Conservation (phyloP, 2,888 invertebrate genomes). For the Lasioglossum malachurum region DNA sequence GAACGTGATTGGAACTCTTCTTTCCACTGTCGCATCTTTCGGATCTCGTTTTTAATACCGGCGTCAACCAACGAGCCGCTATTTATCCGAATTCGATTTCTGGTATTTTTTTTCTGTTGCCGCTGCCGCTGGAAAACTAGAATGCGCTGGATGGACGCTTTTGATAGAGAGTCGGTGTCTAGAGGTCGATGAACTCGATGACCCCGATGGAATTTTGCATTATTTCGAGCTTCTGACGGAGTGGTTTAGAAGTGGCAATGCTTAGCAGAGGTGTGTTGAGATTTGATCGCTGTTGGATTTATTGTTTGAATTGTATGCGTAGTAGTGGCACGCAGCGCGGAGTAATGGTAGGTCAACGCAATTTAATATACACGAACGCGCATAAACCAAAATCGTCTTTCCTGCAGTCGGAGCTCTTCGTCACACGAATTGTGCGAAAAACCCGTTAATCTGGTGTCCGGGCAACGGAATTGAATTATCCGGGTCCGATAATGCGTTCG, state of each 20-base stretch:
- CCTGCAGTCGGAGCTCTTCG: too few species aligned
- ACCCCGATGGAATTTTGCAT: background rate
- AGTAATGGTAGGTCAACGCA: background rate
- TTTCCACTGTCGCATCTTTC: slow-evolving; percentile 24
- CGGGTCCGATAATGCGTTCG: background rate
- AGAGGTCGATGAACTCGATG: background rate
- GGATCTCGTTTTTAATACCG: slow-evolving; percentile 53
- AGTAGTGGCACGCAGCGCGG: background rate
- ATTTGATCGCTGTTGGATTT: background rate
- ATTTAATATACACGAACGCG: background rate
- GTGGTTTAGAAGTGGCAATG: background rate
- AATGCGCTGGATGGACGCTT: slow-evolving; percentile 21
- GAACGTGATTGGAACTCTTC: slow-evolving; percentile 63
- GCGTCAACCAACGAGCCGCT: slow-evolving; percentile 65
- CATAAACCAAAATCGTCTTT: background rate
- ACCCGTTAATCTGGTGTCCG: background rate
- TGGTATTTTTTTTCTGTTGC: background rate
- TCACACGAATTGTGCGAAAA: background rate
- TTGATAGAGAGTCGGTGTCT: background rate
- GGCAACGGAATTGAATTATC: background rate
- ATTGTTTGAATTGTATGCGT: background rate
- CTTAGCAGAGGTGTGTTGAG: background rate
- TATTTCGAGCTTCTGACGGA: background rate
- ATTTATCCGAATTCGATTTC: slow-evolving; percentile 55
- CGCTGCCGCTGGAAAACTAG: background rate